Conservation (phyloP, 2,888 invertebrate species). For the Hoplodrina ambigua region DNA sequence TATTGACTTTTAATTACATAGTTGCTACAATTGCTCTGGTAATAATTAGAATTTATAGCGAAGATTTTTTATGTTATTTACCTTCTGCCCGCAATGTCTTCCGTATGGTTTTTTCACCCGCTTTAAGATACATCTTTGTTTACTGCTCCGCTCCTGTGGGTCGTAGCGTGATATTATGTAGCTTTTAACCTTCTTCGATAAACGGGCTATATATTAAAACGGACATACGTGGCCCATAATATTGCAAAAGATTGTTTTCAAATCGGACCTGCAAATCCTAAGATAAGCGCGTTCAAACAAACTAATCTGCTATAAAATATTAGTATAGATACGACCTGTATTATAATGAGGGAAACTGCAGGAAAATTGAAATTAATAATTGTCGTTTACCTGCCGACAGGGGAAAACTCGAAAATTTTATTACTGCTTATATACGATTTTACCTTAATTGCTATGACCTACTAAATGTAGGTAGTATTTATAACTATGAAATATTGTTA, state of each 20-base stretch:
- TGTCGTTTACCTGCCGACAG: slow-evolving; percentile 2
- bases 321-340: slow-evolving; percentile 1
- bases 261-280: too few species aligned
- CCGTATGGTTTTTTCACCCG: too few species aligned
- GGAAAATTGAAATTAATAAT: slow-evolving; percentile 34
- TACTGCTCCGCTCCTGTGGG: too few species aligned
- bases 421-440: slow-evolving; percentile 18
- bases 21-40: slow-evolving; percentile 21
- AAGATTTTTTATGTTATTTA: background rate
- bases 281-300: too few species aligned
- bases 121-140: too few species aligned
- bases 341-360: slow-evolving; percentile 28
- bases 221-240: too few species aligned
- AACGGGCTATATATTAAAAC: too few species aligned
- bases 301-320: too few species aligned
- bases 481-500: slow-evolving; percentile 19
- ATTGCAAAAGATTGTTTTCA: too few species aligned
- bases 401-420: slow-evolving; percentile 26
- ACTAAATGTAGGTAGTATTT: slow-evolving; percentile 15
- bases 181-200: too few species aligned
- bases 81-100: too few species aligned
- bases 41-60: slow-evolving; percentile 6
- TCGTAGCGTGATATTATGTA: too few species aligned
- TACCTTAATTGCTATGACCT: slow-evolving; percentile 19
- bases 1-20: slow-evolving; percentile 52